Evolutionary conservation across 1,140 invertebrate genomes (phyloP).

Genomic region (Pissodes strobi): DNA sequence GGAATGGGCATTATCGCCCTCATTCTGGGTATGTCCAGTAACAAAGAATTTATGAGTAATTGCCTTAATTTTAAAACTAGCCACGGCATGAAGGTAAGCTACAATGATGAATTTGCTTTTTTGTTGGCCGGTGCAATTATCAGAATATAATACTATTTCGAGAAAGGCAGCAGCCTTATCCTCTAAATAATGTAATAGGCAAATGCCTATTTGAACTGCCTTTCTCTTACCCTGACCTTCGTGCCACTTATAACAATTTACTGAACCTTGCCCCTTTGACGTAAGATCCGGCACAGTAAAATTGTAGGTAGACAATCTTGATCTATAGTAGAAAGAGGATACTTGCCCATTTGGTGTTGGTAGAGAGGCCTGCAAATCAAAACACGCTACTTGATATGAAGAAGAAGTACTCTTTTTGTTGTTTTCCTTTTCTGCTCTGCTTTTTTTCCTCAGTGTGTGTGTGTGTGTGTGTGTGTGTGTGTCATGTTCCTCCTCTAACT

Average conservation of each 20-base stretch:
- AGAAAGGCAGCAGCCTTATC: no score
- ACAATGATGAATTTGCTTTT: no score
- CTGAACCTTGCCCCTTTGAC: no score
- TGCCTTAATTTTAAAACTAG: constrained; percentile 40
- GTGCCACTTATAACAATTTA: no score
- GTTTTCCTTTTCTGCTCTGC: constrained; percentile 24
- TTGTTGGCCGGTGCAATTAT: constrained; percentile 52
- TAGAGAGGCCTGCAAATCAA: constrained; percentile 53
- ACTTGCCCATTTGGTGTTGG: constrained; percentile 46
- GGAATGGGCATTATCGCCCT: constrained; percentile 51
- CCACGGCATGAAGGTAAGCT: constrained; percentile 44
- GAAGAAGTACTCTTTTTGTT: constrained; percentile 41
- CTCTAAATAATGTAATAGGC: constrained; percentile 53
- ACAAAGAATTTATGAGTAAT: constrained; percentile 54
- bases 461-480: no score
- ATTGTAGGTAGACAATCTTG: constrained; percentile 57
- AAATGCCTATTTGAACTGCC: constrained; percentile 55
- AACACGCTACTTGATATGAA: constrained; percentile 40
- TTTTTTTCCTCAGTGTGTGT: constrained; percentile 12
- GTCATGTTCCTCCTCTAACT: no score
- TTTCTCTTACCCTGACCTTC: constrained; percentile 55
- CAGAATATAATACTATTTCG: constrained; percentile 43
- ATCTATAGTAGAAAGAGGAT: constrained; percentile 53
- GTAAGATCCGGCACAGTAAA: no score
- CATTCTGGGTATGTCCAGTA: no score